Evolutionary conservation across 1,140 invertebrate genomes (phyloP).

Genomic region (Drosophila gunungcola): DNA sequence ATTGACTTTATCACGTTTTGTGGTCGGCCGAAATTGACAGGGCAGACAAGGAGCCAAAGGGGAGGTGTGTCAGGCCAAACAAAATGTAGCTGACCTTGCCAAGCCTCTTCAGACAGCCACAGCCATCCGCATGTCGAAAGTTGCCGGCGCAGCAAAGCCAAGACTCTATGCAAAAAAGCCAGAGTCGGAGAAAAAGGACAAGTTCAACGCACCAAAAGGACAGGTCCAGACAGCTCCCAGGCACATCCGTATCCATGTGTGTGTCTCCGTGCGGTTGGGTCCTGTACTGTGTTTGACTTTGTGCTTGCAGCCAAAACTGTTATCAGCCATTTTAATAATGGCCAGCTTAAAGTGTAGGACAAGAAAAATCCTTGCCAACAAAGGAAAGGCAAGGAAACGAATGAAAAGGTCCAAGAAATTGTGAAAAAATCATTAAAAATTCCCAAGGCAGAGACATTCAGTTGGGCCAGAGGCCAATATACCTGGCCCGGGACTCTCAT

Average conservation of each 20-base stretch:
- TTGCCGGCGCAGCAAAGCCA: constrained; percentile 59
- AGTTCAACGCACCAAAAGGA: constrained; percentile 76
- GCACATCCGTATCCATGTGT: constrained; percentile 46
- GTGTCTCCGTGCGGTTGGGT: constrained; percentile 32
- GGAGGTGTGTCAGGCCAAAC: constrained; percentile 13
- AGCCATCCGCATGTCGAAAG: constrained; percentile 50
- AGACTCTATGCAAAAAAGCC: constrained; percentile 40
- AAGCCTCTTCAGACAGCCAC: constrained; percentile 46
- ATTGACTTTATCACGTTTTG: constrained; percentile 69
- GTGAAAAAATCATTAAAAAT: constrained; percentile 78
- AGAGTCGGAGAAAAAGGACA: constrained; percentile 40
- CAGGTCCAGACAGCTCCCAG: constrained; percentile 66
- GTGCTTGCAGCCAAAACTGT: constrained; percentile 76
- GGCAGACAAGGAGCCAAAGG: background rate
- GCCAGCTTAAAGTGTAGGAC: constrained; percentile 79
- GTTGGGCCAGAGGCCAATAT: constrained; percentile 40
- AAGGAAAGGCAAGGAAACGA: constrained; percentile 43
- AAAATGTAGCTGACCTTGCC: constrained; percentile 59
- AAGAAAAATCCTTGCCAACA: constrained; percentile 81
- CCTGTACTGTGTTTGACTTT: constrained; percentile 74
- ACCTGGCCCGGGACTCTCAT: constrained; percentile 43
- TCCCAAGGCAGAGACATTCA: constrained; percentile 50
- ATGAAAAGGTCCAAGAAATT: constrained; percentile 47
- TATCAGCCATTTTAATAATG: constrained; percentile 82
- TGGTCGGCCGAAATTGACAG: constrained; percentile 29